Percentiles rank a stretch among this genome's conserved stretches.
phyloP scores from a whole-genome alignment of 2,888 invertebrate species.

The Tanypteryx hageni region DNA sequence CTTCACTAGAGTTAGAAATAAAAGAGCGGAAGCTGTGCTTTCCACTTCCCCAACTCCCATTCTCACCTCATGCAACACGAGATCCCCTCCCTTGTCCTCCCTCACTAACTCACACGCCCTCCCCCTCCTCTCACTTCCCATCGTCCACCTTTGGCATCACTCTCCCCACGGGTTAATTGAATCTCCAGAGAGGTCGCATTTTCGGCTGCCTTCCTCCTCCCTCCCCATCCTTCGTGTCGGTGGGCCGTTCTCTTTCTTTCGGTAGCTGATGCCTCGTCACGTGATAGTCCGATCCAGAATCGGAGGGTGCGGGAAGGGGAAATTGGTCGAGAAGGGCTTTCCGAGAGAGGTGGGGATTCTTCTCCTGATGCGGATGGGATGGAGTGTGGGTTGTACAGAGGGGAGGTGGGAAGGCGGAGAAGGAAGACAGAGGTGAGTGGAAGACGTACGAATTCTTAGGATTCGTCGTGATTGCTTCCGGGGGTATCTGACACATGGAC shows the following conservation, averaged over 20 bases:
- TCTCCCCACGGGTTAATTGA: constrained; percentile 56
- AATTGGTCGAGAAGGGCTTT: constrained; percentile 57
- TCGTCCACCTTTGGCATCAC: constrained; percentile 21
- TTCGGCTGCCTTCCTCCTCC: constrained; percentile 16
- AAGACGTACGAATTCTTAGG: constrained; percentile 14
- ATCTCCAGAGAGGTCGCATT: constrained; percentile 60
- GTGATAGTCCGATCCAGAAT: constrained; percentile 35
- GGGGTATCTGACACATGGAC: background rate
- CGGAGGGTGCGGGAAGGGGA: constrained; percentile 60
- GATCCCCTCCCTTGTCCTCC: background rate
- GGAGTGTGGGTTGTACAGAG: constrained; percentile 30
- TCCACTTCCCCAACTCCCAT: background rate
- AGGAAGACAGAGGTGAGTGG: constrained; percentile 22
- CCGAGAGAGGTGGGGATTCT: background rate
- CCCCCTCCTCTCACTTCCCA: background rate
- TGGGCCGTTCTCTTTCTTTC: background rate
- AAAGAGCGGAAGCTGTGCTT: background rate
- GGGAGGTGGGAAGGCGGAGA: constrained; percentile 61
- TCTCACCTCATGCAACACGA: background rate
- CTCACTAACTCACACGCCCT: background rate
- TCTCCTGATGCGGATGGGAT: constrained; percentile 27
- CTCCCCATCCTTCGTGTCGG: background rate
- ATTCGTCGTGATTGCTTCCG: constrained; percentile 54
- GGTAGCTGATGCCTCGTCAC: background rate
- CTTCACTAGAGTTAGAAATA: background rate